Evolutionary conservation across 1,140 invertebrate species (phyloP).

Genomic region (Drosophila sp.): DNA sequence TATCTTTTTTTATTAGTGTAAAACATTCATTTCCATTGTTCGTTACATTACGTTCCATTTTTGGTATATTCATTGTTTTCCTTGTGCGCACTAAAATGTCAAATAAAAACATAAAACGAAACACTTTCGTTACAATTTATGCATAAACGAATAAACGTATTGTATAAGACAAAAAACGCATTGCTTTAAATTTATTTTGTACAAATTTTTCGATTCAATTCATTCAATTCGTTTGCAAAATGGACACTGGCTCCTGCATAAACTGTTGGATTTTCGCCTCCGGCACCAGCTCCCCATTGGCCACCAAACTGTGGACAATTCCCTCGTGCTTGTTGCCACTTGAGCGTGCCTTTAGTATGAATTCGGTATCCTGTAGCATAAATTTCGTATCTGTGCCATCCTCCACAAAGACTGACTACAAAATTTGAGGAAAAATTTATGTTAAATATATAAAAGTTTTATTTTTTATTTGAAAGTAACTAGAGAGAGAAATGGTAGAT

Average conservation of each 20-base stretch:
- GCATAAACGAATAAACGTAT: constrained; percentile 73
- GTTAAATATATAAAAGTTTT: too few relatives aligned
- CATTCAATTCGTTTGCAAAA: constrained; percentile 62
- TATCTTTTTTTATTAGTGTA: neutral
- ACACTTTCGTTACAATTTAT: constrained; percentile 72
- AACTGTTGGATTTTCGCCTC: constrained; percentile 81
- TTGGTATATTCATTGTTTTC: neutral
- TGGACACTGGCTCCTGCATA: constrained; percentile 78
- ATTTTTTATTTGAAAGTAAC: too few relatives aligned
- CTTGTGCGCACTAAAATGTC: constrained; percentile 6
- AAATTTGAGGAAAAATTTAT: constrained; percentile 27
- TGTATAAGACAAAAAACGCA: constrained; percentile 55
- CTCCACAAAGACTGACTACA: constrained; percentile 90
- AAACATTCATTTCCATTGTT: neutral
- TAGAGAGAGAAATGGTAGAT: too few relatives aligned
- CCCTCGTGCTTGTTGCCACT: constrained; percentile 81
- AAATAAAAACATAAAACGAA: constrained; percentile 35
- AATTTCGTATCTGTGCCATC: constrained; percentile 93
- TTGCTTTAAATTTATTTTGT: neutral
- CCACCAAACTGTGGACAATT: constrained; percentile 72
- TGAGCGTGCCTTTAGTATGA: constrained; percentile 75
- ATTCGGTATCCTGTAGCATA: constrained; percentile 71
- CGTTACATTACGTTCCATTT: neutral
- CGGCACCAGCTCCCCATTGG: constrained; percentile 69
- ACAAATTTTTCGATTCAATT: constrained; percentile 22